phyloP scores from a whole-genome alignment of 2,888 invertebrate genomes.

The Metallyticus violacea region DNA sequence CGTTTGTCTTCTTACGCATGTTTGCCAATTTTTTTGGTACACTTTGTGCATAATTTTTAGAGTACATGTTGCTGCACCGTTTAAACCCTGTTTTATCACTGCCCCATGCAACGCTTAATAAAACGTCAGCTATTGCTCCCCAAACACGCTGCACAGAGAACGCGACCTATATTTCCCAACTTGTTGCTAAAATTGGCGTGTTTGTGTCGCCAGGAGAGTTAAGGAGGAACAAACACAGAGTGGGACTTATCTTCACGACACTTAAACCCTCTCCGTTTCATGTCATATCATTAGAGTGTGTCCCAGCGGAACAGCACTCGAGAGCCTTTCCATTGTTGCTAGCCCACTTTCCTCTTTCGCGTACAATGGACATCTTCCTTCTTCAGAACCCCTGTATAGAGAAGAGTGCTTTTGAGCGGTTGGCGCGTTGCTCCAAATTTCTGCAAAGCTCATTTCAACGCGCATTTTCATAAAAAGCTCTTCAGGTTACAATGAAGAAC shows the following conservation, averaged over 20 bases:
- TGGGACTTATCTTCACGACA: neutral
- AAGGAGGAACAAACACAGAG: neutral
- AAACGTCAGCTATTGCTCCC: too few species aligned
- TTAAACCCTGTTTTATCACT: too few species aligned
- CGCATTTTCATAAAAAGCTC: too few species aligned
- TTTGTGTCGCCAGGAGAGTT: neutral
- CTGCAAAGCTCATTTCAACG: too few species aligned
- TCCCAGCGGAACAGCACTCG: neutral
- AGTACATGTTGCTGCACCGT: too few species aligned
- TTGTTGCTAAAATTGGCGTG: neutral
- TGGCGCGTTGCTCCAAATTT: too few species aligned
- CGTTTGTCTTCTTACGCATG: too few species aligned
- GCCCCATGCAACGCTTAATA: too few species aligned
- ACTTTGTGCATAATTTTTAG: too few species aligned
- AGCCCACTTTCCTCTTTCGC: neutral
- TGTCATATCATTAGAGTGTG: neutral
- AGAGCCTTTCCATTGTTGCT: neutral
- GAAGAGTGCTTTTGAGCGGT: too few species aligned
- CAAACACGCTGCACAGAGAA: neutral
- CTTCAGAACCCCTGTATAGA: neutral
- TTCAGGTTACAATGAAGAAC: too few species aligned
- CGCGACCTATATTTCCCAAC: neutral
- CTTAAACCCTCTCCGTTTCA: neutral
- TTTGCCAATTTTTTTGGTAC: too few species aligned
- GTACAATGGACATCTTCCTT: neutral